Base-by-base conservation (phyloP, 1,140 invertebrate species). In the Heliconius eleuchia region DNA sequence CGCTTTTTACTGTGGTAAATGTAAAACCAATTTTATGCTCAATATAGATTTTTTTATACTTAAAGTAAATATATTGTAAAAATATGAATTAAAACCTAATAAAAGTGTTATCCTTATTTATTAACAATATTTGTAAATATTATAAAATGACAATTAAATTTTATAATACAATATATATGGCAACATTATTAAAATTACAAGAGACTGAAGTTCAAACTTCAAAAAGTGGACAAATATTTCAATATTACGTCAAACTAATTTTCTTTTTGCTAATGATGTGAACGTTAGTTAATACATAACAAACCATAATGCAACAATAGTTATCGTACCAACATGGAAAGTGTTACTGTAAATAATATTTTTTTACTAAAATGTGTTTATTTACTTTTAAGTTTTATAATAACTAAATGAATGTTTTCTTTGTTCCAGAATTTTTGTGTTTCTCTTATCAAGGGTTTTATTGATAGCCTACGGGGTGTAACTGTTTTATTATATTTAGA, bases 401-500 rank as follows among this genome's bases (percentile, higher is more conserved):
- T 73, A 76, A 42, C 83, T 81, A 76, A 71, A 84, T 84, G 3
- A 46, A 80, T 78, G 76, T 83, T 84, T 81, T 88, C 89, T 84
- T 87, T 89, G 82, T 95, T 96, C 79, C 88, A 97, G 96, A 95
- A 95, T 88, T 96, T 97, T 89, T 89, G 95, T 57, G 90, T 95
- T 85, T 96, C 96, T 57, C 91, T 97, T 82, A 95, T 95, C 76
- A 95, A 95, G 89, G 97, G 97, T 1, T 95, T 96, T 83, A 90
- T 96, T 76, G 97, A 97, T 89, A 97, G 97, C 91, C 93, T 97
- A 71, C 96, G 95, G 84, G 97, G 97, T 79, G 96, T 96, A 79
- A 91, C 96, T 73, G 95, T 96, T 70, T 91, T 97, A 84, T 96
- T 97, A 90, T 96, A 96, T 89, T 95, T 97, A 91, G 96, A 97